Evolutionary conservation across 2,113 vertebrate species (phyloP).

Genomic region (Aegithalos caudatus): DNA sequence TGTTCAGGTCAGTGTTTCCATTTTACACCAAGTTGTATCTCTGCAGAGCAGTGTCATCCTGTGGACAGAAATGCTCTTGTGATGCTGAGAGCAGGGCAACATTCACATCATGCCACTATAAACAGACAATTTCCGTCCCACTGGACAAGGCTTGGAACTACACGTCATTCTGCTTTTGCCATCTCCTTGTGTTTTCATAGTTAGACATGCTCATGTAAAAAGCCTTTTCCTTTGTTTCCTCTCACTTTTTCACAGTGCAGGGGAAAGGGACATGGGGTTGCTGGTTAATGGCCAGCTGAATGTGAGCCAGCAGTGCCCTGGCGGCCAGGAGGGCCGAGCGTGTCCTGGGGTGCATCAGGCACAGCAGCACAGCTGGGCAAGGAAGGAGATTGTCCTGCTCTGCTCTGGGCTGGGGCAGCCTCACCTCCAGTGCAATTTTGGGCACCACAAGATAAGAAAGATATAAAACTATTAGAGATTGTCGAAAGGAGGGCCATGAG

Average conservation of each 20-base stretch:
- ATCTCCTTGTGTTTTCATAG: background rate
- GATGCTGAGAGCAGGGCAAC: background rate
- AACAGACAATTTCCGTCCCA: background rate
- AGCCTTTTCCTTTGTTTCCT: background rate
- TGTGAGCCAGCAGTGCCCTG: background rate
- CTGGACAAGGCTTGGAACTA: background rate
- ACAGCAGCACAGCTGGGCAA: accelerated
- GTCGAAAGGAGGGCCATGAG: background rate
- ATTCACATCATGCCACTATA: too few relatives aligned
- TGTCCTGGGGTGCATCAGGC: background rate
- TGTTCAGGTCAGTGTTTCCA: background rate
- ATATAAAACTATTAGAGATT: accelerated
- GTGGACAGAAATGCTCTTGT: background rate
- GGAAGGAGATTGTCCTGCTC: background rate
- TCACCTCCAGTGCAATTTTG: background rate
- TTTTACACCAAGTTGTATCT: background rate
- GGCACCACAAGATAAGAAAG: background rate
- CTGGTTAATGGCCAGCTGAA: background rate
- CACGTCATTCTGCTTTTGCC: background rate
- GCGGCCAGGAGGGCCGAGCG: accelerated
- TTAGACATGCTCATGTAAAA: background rate
- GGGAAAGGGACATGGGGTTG: background rate
- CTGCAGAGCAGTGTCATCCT: background rate
- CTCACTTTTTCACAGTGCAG: background rate
- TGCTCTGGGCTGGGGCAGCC: accelerated